These are phyloP conservation scores for Apomyelois bistriatella DNA, from an alignment of 2,888 invertebrate species.

Conservation along the genomic window DNA sequence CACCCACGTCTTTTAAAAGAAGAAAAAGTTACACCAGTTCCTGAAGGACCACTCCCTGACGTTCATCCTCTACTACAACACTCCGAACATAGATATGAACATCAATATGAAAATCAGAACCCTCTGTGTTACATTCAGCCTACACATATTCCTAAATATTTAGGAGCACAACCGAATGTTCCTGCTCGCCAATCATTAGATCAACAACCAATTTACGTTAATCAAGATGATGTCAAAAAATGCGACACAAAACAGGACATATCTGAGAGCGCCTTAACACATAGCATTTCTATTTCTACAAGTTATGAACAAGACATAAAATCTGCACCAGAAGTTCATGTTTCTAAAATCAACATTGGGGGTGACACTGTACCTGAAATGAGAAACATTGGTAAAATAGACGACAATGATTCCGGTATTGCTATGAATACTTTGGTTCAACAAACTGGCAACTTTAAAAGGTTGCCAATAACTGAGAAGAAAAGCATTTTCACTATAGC, in stretches of 20 bases:
- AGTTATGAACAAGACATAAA: conserved; percentile 58
- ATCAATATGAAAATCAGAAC: conserved; percentile 78
- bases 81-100: conserved; percentile 88
- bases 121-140: conserved; percentile 77
- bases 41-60: conserved; percentile 65
- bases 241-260: conserved; percentile 47
- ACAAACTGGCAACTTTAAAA: conserved; percentile 78
- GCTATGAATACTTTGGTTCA: conserved; percentile 82
- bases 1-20: conserved; percentile 71
- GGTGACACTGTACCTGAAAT: conserved; percentile 50
- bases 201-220: conserved; percentile 72
- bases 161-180: conserved; percentile 77
- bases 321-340: conserved; percentile 75
- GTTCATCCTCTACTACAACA: conserved; percentile 87
- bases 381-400: conserved; percentile 57
- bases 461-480: conserved; percentile 89
- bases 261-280: conserved; percentile 65
- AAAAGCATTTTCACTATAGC: conserved; percentile 96
- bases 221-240: conserved; percentile 65
- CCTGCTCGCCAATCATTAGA: conserved; percentile 51
- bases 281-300: conserved; percentile 71
- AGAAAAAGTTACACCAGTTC: conserved; percentile 72
- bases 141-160: conserved; percentile 81
- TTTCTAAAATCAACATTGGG: conserved; percentile 75
- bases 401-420: conserved; percentile 90